Evolutionary conservation across 2,113 vertebrate species (phyloP), one percentile per base, ranked within the genome.

Genomic region (Narcine bancroftii): DNA sequence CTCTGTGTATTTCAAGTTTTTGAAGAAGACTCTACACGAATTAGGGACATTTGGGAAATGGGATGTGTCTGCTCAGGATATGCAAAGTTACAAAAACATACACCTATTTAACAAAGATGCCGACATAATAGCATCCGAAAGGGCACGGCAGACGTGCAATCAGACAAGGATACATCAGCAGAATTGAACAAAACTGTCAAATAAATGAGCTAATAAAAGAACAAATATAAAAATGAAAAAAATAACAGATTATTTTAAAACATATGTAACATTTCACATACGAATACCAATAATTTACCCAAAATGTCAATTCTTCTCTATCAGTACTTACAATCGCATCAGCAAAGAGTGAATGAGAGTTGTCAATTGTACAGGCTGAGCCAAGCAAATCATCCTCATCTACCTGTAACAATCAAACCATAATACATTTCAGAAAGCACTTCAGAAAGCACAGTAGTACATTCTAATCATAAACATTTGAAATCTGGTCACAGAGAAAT

Each of bases 341-440:
- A 93, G 97, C 95, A 71, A 99, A 99, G 95, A 99, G 98, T 24
- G 96, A 97, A 94, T 97, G 96, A 92, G 98, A 98, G 94, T 97
- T 97, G 94, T 97, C 97, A 83, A 97, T 97, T 93, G 97, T 97
- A 93, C 97, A 99, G 53, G 97, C 97, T 94, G 98, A 95, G 77
- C 96, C 98, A 79, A 96, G 97, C 95, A 99, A 96, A 94, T 99
- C 98, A 94, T 99, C 98, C 93, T 96, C 97, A 93, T 96, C 96
- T 93, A 97, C 96, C 96, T 97, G 93, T 79, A 89, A 93, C 92
- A 42, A 73, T 42, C 63, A 91, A 91, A 69, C 19, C 66, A 69
- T 29, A n/a, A n/a, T n/a, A n/a, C n/a, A n/a, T n/a, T n/a, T n/a
- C n/a, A n/a, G n/a, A n/a, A n/a, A n/a, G n/a, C n/a, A n/a, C n/a